Evolutionary conservation across 2,113 vertebrate species (phyloP), one percentile per base, ranked within the genome.

Genomic region (Trachemys scripta): DNA sequence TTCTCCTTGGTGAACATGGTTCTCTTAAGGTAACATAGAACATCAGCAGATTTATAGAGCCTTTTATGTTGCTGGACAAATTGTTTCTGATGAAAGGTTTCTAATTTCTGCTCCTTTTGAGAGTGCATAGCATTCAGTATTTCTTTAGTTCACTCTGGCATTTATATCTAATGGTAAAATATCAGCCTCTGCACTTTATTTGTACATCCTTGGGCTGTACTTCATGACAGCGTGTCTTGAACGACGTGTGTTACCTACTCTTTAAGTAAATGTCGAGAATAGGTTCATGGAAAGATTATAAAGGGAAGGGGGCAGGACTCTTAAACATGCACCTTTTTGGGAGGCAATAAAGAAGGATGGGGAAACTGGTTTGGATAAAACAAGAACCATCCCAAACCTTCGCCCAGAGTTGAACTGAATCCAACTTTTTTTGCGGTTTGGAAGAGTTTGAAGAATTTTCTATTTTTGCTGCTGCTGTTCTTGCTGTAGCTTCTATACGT

Each of bases 141-240:
- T 95, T 93, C 82, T 83, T 0, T 59, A 80, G 85, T 92, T 89
- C 1, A 0, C 6, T 1, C 57, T 76, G 76, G 42, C 27, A 1
- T 87, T 90, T 94, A 94, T 94, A 95, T 89, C 95, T 85, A 94
- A 54, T 54, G 87, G 80, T 80, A 79, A 53, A 78, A 95, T 89
- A 35, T 80, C 94, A 89, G 90, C 31, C 49, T 94, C 65, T 24
- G 45, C 87, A 93, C 94, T 95, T 97, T 25, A 62, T 78, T 91
- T 80, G 11, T 51, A 14, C 69, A 25, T 96, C 82, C 90, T 92
- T 91, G 92, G 88, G 29, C 82, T 87, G 85, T 20, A 80, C 82
- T 96, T 88, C 62, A 2, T 38, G 81, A 87, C 5, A 80, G 49
- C 0, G 6, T 85, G 89, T 93, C 92, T 78, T 45, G n/a, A 90